Conservation (phyloP, 2,888 invertebrate species). For the Adineta ricciae region DNA sequence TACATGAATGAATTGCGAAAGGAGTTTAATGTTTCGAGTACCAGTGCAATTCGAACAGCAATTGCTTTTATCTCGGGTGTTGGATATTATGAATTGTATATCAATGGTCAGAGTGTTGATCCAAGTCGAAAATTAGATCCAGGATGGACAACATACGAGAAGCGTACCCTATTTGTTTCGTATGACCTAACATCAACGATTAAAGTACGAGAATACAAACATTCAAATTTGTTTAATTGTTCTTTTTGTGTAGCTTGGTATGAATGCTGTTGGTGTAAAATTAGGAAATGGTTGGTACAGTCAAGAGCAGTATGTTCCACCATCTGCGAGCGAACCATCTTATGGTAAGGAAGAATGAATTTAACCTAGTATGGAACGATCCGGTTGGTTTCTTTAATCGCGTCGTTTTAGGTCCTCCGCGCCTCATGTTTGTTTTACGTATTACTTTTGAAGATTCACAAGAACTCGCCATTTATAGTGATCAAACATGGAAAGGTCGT, state of each 20-base stretch:
- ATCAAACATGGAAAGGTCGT: neutral
- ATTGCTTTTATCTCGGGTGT: neutral
- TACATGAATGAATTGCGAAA: neutral
- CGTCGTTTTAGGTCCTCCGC: neutral
- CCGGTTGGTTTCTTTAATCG: neutral
- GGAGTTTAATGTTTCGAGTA: neutral
- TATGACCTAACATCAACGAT: neutral
- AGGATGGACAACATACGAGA: neutral
- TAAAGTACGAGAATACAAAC: neutral
- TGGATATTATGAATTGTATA: slow-evolving; percentile 6
- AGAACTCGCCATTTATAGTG: neutral
- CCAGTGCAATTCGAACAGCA: neutral
- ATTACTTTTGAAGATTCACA: neutral
- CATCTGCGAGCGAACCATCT: neutral
- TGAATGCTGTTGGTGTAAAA: neutral
- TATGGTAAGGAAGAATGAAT: neutral
- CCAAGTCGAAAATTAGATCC: neutral
- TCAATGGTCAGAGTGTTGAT: neutral
- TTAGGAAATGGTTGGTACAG: neutral
- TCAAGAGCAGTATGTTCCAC: neutral
- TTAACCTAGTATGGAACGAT: no score
- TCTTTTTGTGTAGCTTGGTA: neutral
- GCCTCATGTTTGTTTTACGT: neutral
- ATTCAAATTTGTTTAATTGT: neutral
- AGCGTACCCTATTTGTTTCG: neutral